Evolutionary conservation across 2,113 vertebrate genomes (phyloP).

Genomic region (Erythrocercus mccallii): DNA sequence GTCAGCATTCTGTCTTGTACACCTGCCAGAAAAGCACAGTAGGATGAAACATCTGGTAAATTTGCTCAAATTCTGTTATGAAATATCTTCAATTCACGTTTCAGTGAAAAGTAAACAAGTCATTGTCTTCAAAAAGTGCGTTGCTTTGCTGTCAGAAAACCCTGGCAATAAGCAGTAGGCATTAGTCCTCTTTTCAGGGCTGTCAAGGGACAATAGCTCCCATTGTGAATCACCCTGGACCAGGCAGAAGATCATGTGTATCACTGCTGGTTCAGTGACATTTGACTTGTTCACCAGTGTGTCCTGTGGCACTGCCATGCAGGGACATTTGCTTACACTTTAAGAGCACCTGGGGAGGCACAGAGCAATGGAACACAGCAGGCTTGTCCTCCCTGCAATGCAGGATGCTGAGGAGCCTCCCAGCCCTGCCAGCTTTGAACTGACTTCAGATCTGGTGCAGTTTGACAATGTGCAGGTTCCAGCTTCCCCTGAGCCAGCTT

Average conservation of each 20-base stretch:
- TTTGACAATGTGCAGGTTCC: not conserved
- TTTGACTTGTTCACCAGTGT: not conserved
- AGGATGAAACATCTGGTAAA: slow-evolving; percentile 73
- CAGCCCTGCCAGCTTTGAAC: not conserved
- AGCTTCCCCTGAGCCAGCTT: not conserved
- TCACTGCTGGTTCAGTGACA: not conserved
- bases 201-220: not conserved
- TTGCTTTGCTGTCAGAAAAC: slow-evolving; percentile 40
- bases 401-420: not conserved
- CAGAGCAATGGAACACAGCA: not conserved
- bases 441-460: not conserved
- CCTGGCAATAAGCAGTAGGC: not conserved
- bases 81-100: slow-evolving; percentile 70
- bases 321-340: not conserved
- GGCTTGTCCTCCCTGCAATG: not conserved
- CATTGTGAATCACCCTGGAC: not conserved
- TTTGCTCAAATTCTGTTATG: slow-evolving; percentile 65
- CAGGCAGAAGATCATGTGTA: not conserved
- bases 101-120: slow-evolving; percentile 70
- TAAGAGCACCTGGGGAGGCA: not conserved
- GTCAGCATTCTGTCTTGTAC: slow-evolving; percentile 58
- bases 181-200: not conserved
- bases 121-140: slow-evolving; percentile 61
- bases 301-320: not conserved
- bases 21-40: slow-evolving; percentile 63